Evolutionary conservation across 2,888 invertebrate genomes (phyloP).

Genomic region (Napeogenes sylphis): DNA sequence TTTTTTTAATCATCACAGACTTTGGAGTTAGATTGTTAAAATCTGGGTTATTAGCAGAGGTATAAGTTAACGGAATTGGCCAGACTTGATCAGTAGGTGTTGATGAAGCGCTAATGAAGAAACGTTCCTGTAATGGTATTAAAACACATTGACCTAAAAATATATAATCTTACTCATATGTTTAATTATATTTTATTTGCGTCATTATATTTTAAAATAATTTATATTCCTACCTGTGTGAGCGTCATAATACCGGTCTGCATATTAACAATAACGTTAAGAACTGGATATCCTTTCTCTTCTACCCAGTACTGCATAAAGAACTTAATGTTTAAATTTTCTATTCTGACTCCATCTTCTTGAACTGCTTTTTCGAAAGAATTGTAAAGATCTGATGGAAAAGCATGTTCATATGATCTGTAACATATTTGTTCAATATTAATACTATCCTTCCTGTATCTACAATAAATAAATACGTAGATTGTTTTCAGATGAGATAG

Average conservation of each 20-base stretch:
- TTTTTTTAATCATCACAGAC: constrained; percentile 45
- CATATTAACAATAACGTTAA: constrained; percentile 67
- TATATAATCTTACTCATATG: no score
- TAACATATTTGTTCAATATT: constrained; percentile 1
- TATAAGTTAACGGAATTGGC: constrained; percentile 67
- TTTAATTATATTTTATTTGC: no score
- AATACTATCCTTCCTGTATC: no score
- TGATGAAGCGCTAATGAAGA: constrained; percentile 51
- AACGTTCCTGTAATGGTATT: constrained; percentile 51
- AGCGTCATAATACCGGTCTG: constrained; percentile 47
- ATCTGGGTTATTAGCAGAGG: constrained; percentile 55
- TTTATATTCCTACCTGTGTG: constrained; percentile 46
- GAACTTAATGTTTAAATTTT: constrained; percentile 37
- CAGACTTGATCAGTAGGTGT: constrained; percentile 51
- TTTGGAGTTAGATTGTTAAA: constrained; percentile 51
- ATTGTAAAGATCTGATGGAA: constrained; percentile 54
- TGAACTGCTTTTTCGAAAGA: constrained; percentile 51
- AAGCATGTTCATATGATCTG: constrained; percentile 57
- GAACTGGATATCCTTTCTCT: constrained; percentile 78
- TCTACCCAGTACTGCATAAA: constrained; percentile 77
- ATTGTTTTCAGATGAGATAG: no score
- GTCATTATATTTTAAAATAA: background rate
- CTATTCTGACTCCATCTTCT: constrained; percentile 40
- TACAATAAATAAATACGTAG: no score
- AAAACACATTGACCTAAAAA: no score